Base-by-base conservation (phyloP, 2,113 vertebrate species). In the Hyla sarda region DNA sequence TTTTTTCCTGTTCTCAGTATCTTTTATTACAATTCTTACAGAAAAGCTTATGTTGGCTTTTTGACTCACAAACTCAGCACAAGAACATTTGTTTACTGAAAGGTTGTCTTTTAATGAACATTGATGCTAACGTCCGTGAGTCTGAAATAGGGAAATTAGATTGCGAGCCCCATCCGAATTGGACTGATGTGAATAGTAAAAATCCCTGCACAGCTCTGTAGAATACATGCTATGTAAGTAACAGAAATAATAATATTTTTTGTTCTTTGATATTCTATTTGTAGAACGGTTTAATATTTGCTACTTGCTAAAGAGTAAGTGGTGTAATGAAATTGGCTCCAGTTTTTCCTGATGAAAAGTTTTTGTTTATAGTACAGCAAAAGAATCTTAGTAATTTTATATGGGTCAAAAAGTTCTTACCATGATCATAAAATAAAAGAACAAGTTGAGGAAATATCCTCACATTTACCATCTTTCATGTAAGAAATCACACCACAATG, bases 381-480 rank as follows among this genome's bases (percentile, higher is more conserved):
- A 60, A 56, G 52, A 75, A 47, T 25, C 76, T n/a, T n/a, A 58
- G 77, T 25, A n/a, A 80, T 45, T 80, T 32, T 60, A 5, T 25
- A 62, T 62, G 2, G 34, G 77, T 80, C 77, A 80, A 41, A 21
- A 16, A 58, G 77, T 80, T 80, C 54, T 60, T 56, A 56, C 75
- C 52, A 52, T 60, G 54, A 60, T 80, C 77, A 60, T 80, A 80
- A 45, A 41, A 80, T 45, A 41, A 41, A 80, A 80, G 21, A 41
- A 58, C 52, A 79, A 58, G 19, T 56, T 25, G 1, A 60, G 37
- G 17, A 80, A 41, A 50, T 75, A 16, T 30, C 54, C 56, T 60
- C 76, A 37, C 7, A 12, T 79, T 60, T 16, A 45, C 34, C 12
- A 25, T 1, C 32, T 54, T 52, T 77, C 30, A 62, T 60, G 60